Conservation (phyloP, 2,113 vertebrate genomes). For the Labrus mixtus region DNA sequence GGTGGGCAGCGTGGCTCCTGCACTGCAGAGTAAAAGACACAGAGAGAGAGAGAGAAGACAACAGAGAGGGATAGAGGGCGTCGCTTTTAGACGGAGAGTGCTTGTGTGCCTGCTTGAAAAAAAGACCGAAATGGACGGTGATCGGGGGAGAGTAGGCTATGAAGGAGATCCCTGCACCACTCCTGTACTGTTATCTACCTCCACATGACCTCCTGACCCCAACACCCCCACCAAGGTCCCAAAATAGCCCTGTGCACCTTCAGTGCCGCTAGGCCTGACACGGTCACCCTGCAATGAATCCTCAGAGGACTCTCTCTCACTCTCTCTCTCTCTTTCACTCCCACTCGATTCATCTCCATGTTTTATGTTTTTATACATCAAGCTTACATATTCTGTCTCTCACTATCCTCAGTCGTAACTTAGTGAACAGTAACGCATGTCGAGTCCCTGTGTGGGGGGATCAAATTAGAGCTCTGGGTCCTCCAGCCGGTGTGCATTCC, state of each 20-base stretch:
- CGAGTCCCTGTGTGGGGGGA: neutral
- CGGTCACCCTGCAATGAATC: neutral
- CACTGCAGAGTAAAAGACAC: slow-evolving; percentile 49
- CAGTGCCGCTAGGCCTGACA: slow-evolving; percentile 11
- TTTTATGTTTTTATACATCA: neutral
- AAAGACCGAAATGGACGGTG: neutral
- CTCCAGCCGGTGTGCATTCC: slow-evolving; percentile 55
- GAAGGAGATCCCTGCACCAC: slow-evolving; percentile 38
- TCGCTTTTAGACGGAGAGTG: slow-evolving; percentile 23
- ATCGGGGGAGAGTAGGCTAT: neutral
- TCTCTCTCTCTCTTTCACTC: neutral
- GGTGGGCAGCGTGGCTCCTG: slow-evolving; percentile 15
- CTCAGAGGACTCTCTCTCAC: neutral
- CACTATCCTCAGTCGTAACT: neutral
- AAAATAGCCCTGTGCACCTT: slow-evolving; percentile 63
- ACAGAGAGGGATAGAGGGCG: slow-evolving; percentile 15
- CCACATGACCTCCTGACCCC: slow-evolving; percentile 46
- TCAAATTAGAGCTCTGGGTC: slow-evolving; percentile 46
- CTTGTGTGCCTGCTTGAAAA: neutral
- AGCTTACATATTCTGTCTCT: neutral
- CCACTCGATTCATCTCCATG: neutral
- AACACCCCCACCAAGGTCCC: slow-evolving; percentile 18
- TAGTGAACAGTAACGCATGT: neutral
- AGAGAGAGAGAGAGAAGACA: neutral
- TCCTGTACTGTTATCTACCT: slow-evolving; percentile 50